phyloP scores from a whole-genome alignment of 2,113 vertebrate species.

The Aramus guarauna region DNA sequence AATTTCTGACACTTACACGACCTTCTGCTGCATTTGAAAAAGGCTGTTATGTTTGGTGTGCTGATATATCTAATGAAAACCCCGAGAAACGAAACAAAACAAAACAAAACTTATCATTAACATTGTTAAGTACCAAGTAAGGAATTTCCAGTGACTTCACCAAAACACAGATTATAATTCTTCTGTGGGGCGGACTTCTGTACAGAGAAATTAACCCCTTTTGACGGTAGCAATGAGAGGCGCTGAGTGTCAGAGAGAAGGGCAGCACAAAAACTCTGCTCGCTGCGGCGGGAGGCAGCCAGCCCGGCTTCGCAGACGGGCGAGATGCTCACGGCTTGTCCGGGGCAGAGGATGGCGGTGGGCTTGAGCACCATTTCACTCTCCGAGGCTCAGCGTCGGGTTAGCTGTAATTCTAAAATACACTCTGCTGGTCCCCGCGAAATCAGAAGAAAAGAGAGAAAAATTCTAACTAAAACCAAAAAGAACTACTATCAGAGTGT shows the following conservation, averaged over 20 bases:
- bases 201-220: background rate
- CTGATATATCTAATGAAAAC: background rate
- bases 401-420: background rate
- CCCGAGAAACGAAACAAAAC: background rate
- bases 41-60: background rate
- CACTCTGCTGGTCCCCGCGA: background rate
- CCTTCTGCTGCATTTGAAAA: background rate
- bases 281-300: background rate
- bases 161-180: background rate
- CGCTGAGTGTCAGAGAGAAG: background rate
- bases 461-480: background rate
- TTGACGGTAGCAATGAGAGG: background rate
- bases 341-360: background rate
- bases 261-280: background rate
- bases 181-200: background rate
- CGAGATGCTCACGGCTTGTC: background rate
- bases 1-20: background rate
- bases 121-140: background rate
- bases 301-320: background rate
- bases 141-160: background rate
- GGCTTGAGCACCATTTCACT: background rate
- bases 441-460: background rate
- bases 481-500: background rate
- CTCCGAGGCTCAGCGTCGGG: background rate
- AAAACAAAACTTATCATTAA: background rate